Conservation (phyloP, 2,113 vertebrate genomes). For the Herpetotheres cachinnans region DNA sequence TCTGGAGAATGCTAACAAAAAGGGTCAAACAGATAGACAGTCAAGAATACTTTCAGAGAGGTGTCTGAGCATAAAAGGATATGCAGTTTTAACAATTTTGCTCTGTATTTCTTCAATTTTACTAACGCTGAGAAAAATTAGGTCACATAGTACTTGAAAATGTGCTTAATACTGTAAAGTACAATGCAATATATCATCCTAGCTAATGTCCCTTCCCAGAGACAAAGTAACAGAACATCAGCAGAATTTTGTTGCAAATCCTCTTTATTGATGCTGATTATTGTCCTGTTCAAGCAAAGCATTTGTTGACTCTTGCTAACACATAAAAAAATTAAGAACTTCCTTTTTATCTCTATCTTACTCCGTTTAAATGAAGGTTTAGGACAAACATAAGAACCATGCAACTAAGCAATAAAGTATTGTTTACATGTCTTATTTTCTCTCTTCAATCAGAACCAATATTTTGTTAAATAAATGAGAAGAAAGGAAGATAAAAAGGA, state of each 20-base stretch:
- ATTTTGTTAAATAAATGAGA: neutral
- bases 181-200: neutral
- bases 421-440: neutral
- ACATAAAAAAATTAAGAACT: neutral
- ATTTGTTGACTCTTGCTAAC: conserved; percentile 10
- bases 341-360: neutral
- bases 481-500: neutral
- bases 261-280: conserved; percentile 8
- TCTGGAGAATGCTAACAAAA: neutral
- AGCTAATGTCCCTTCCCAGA: neutral
- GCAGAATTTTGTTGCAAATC: neutral
- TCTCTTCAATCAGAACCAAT: neutral
- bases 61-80: neutral
- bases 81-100: neutral
- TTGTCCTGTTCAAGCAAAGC: conserved; percentile 18
- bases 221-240: conserved; percentile 5
- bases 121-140: neutral
- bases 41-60: neutral
- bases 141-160: neutral
- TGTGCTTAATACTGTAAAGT: neutral
- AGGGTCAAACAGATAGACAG: neutral
- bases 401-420: neutral
- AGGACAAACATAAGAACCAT: neutral
- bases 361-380: neutral
- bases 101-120: neutral